Conservation (phyloP, 2,797 vertebrate genomes). For the Notoglanidium macrostoma region DNA sequence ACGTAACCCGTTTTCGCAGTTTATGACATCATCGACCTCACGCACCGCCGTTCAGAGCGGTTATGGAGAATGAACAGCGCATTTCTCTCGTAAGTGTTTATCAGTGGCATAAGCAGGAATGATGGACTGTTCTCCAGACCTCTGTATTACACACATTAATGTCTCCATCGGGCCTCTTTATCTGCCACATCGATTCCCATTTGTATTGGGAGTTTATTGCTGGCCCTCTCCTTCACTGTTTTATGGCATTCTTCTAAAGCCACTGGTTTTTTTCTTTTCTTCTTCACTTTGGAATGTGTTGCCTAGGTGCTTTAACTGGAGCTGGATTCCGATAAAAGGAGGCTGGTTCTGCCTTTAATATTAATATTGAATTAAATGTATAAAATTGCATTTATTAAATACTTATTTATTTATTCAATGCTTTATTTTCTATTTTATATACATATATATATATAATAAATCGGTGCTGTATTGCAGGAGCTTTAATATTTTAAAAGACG, state of each 20-base stretch:
- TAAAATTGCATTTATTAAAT: not conserved
- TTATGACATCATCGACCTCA: conserved; percentile 42
- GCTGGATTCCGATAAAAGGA: not conserved
- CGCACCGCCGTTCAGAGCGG: conserved; percentile 24
- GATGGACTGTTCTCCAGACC: conserved; percentile 44
- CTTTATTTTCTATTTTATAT: not conserved
- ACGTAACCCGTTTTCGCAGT: conserved; percentile 31
- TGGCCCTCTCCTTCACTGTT: conserved; percentile 35
- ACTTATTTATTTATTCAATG: not conserved
- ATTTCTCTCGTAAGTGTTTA: conserved; percentile 50
- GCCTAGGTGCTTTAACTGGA: not conserved
- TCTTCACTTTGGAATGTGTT: not conserved
- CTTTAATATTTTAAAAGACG: too few relatives aligned
- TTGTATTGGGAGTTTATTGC: conserved; percentile 50
- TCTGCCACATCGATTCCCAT: conserved; percentile 49
- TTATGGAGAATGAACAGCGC: conserved; percentile 37
- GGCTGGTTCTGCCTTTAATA: not conserved
- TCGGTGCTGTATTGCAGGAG: too few relatives aligned
- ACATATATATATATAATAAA: not conserved
- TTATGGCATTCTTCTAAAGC: conserved; percentile 43
- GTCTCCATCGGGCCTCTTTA: conserved; percentile 48
- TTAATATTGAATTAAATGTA: not conserved
- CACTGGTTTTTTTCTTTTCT: not conserved
- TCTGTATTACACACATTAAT: conserved; percentile 44
- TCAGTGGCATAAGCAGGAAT: conserved; percentile 48